Percentiles rank a stretch among this genome's conserved stretches.
Evolutionary conservation across 1,140 invertebrate species (phyloP).

Genomic region (Neodiprion virginianus): DNA sequence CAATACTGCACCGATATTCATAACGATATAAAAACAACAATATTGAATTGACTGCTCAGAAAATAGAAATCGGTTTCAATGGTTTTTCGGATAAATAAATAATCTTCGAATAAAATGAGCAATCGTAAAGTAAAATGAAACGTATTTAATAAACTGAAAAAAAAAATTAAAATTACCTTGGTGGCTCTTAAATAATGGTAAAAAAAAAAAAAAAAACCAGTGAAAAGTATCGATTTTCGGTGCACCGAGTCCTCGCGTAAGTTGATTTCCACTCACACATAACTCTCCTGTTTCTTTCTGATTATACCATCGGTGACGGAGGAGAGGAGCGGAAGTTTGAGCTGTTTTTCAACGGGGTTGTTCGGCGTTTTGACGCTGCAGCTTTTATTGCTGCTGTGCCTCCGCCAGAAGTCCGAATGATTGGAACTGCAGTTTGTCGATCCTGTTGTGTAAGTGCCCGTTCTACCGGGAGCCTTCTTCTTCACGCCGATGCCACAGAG

Average conservation of each 20-base stretch:
- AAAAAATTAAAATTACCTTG: too few relatives aligned
- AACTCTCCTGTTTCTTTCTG: slow-evolving; percentile 43
- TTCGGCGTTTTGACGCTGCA: slow-evolving; percentile 36
- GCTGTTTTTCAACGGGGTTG: slow-evolving; percentile 38
- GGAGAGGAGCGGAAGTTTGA: slow-evolving; percentile 39
- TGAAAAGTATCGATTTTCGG: background rate
- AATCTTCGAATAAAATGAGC: too few relatives aligned
- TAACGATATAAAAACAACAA: too few relatives aligned
- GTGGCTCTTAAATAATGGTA: too few relatives aligned
- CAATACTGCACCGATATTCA: too few relatives aligned
- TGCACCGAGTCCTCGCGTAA: too few relatives aligned
- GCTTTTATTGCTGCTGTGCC: slow-evolving; percentile 49
- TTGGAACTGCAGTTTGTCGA: slow-evolving; percentile 48
- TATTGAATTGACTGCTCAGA: too few relatives aligned
- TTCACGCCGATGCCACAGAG: slow-evolving; percentile 57
- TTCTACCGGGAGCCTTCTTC: slow-evolving; percentile 36
- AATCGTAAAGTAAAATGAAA: too few relatives aligned
- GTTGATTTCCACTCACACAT: slow-evolving; percentile 34
- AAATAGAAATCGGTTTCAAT: too few relatives aligned
- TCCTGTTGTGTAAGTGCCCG: slow-evolving; percentile 37
- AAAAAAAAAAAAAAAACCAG: background rate
- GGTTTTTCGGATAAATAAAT: too few relatives aligned
- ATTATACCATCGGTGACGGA: slow-evolving; percentile 33
- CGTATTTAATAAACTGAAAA: too few relatives aligned
- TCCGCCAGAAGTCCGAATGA: slow-evolving; percentile 47